These are phyloP conservation scores for Melanotaenia parkinsoni DNA, from an alignment of 2,797 vertebrate genomes.

Conservation along the genomic window DNA sequence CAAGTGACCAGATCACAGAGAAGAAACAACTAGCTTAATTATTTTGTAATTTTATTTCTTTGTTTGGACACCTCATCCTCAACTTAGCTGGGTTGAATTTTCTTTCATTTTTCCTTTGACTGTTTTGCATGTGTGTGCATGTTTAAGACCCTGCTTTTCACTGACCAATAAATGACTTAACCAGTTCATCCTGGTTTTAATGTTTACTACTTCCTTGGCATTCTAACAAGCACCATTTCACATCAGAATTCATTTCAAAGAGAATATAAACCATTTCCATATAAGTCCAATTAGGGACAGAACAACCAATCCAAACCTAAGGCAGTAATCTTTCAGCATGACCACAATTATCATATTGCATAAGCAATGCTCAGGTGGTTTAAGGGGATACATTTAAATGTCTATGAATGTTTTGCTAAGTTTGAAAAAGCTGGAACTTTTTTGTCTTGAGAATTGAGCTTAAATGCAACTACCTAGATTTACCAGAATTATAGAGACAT, in stretches of 20 bases:
- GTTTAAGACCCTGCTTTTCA: neutral
- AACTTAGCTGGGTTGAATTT: neutral
- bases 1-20: neutral
- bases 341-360: neutral
- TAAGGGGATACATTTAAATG: neutral
- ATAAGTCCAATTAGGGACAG: neutral
- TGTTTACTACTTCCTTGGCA: neutral
- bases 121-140: too few relatives aligned
- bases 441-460: neutral
- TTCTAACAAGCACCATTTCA: neutral
- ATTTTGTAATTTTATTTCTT: neutral
- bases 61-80: neutral
- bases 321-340: neutral
- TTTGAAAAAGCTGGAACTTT: neutral
- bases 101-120: neutral
- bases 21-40: neutral
- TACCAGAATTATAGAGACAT: neutral
- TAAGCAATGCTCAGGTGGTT: neutral
- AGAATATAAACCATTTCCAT: neutral
- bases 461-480: neutral
- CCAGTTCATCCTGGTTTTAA: neutral
- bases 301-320: neutral
- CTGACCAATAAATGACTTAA: neutral
- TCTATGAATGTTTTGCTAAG: neutral
- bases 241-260: too few relatives aligned